Evolutionary conservation across 1,140 invertebrate genomes (phyloP).

Genomic region (Leptoteleia sp.): DNA sequence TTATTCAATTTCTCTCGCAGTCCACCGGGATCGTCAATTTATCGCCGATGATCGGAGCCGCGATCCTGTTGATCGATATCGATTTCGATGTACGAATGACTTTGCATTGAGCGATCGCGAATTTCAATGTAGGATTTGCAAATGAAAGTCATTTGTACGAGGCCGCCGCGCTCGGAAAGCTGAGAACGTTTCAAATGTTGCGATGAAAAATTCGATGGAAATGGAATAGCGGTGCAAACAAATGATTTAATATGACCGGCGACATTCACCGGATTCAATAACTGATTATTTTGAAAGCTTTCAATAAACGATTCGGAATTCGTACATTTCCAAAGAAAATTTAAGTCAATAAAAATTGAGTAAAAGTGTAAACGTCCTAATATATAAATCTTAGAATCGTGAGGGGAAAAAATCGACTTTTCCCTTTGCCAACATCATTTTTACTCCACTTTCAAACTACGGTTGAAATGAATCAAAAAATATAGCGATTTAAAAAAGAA

Average conservation of each 20-base stretch:
- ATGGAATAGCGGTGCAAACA: conserved; percentile 18
- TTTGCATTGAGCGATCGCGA: conserved; percentile 9
- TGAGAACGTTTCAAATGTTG: conserved; percentile 17
- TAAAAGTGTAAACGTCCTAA: too few relatives aligned
- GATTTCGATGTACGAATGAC: conserved; percentile 27
- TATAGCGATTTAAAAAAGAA: too few relatives aligned
- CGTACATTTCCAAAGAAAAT: too few relatives aligned
- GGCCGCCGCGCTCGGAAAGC: conserved; percentile 20
- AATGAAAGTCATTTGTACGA: conserved; percentile 41
- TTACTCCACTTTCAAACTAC: too few relatives aligned
- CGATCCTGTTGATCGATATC: conserved; percentile 64
- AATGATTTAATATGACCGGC: too few relatives aligned
- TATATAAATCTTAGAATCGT: too few relatives aligned
- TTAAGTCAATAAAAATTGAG: too few relatives aligned
- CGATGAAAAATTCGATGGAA: conserved; percentile 14
- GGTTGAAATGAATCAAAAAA: too few relatives aligned
- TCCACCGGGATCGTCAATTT: conserved; percentile 65
- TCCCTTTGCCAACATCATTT: too few relatives aligned
- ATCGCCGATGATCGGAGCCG: conserved; percentile 47
- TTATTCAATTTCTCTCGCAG: conserved; percentile 75
- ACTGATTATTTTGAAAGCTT: background rate
- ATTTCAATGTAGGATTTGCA: conserved; percentile 14
- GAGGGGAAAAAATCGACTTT: too few relatives aligned
- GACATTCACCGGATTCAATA: background rate
- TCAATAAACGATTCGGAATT: too few relatives aligned